Percentiles rank a stretch among this genome's conserved stretches.
phyloP scores from a whole-genome alignment of 2,113 vertebrate genomes.

The Drymodes brunneopygia region DNA sequence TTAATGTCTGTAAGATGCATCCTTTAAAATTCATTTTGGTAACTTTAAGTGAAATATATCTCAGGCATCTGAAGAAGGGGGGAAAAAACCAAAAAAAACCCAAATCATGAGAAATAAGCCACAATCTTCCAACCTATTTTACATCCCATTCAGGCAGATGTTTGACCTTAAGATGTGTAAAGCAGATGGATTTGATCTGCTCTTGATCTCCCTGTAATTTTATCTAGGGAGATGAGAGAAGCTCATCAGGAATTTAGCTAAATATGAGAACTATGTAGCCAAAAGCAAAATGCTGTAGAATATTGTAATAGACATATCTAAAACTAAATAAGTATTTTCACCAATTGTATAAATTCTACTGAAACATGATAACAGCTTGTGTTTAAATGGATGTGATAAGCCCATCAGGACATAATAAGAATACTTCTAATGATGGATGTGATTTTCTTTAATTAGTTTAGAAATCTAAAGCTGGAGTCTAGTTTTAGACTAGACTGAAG shows the following conservation, averaged over 20 bases:
- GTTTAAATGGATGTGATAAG: neutral
- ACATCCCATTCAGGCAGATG: neutral
- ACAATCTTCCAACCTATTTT: neutral
- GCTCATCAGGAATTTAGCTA: neutral
- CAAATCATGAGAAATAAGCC: neutral
- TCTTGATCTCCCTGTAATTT: neutral
- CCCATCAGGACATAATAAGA: neutral
- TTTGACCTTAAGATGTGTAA: conserved; percentile 35
- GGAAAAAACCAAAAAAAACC: fast-evolving
- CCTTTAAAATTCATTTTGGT: neutral
- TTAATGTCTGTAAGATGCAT: neutral
- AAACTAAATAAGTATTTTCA: neutral
- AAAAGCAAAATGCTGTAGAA: neutral
- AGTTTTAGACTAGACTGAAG: neutral
- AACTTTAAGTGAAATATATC: neutral
- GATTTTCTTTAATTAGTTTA: neutral
- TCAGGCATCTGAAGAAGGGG: neutral
- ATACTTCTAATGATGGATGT: neutral
- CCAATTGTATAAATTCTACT: neutral
- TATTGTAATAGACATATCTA: neutral
- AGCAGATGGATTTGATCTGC: neutral
- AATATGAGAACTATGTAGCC: neutral
- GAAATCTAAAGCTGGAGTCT: neutral
- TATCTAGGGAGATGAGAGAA: neutral
- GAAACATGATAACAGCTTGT: neutral